phyloP scores from a whole-genome alignment of 1,140 invertebrate species.

The Meloidogyne exigua region DNA sequence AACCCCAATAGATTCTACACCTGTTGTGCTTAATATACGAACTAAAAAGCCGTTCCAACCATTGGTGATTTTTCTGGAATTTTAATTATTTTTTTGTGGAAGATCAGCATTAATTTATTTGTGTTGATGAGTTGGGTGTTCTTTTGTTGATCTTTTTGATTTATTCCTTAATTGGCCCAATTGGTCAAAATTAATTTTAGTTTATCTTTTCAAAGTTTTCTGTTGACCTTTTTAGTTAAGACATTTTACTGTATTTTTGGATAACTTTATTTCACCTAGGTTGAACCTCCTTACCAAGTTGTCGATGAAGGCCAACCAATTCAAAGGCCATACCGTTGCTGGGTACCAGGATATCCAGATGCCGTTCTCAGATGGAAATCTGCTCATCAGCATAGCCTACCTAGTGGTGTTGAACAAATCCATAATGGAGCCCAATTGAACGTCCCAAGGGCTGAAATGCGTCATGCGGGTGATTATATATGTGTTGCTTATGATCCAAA shows the following conservation, averaged over 20 bases:
- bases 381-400: conserved; percentile 33
- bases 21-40: conserved; percentile 43
- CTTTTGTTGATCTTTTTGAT: background rate
- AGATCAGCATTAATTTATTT: too few relatives aligned
- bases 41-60: conserved; percentile 23
- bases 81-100: too few relatives aligned
- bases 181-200: background rate
- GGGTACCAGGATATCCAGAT: conserved; percentile 51
- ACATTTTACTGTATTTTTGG: too few relatives aligned
- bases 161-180: too few relatives aligned
- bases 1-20: conserved; percentile 41
- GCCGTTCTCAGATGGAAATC: conserved; percentile 49
- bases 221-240: too few relatives aligned
- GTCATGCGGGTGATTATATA: conserved; percentile 31
- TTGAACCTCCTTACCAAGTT: conserved; percentile 50
- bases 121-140: background rate
- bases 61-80: background rate
- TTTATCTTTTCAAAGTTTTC: background rate
- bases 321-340: conserved; percentile 37
- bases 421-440: conserved; percentile 40
- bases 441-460: conserved; percentile 47
- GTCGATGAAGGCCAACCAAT: conserved; percentile 46
- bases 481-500: conserved; percentile 27
- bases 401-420: conserved; percentile 49
- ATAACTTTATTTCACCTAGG: too few relatives aligned